phyloP scores from a whole-genome alignment of 2,888 invertebrate species.

The Leucophora obtusa region DNA sequence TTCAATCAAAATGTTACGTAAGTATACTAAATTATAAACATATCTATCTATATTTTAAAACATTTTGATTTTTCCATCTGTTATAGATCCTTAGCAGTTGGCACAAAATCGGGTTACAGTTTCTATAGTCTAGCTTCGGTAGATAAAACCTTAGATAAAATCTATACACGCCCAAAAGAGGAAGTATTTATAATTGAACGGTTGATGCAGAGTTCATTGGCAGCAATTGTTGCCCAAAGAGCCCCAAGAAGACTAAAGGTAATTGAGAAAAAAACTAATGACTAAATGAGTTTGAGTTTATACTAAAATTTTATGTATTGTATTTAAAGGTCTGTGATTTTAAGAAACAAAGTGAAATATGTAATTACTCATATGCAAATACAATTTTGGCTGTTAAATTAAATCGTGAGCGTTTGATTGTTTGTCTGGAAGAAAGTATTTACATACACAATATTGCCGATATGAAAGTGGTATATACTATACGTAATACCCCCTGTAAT shows the following conservation, averaged over 20 bases:
- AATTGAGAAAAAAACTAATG: constrained; percentile 32
- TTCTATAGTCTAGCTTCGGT: constrained; percentile 90
- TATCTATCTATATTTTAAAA: background rate
- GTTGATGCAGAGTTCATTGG: constrained; percentile 96
- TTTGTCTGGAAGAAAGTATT: constrained; percentile 97
- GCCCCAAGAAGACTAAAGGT: constrained; percentile 87
- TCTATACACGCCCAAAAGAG: constrained; percentile 91
- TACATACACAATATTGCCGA: constrained; percentile 99
- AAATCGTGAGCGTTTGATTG: constrained; percentile 95
- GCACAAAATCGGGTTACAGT: constrained; percentile 93
- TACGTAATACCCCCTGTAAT: constrained; percentile 98
- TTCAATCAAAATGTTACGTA: constrained; percentile 99
- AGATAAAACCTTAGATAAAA: constrained; percentile 90
- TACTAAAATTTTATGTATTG: background rate
- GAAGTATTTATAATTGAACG: constrained; percentile 96
- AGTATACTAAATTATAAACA: constrained; percentile 80
- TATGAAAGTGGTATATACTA: constrained; percentile 98
- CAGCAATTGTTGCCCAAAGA: constrained; percentile 94
- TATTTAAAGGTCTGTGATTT: constrained; percentile 92
- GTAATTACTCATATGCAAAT: constrained; percentile 96
- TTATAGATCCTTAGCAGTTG: constrained; percentile 92
- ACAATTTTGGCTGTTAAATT: constrained; percentile 97
- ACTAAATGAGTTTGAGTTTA: constrained; percentile 82
- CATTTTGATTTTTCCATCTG: too few relatives aligned
- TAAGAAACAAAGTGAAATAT: constrained; percentile 98